Base-by-base conservation (phyloP, 2,888 invertebrate species). In the Ditylenchus weischeri region DNA sequence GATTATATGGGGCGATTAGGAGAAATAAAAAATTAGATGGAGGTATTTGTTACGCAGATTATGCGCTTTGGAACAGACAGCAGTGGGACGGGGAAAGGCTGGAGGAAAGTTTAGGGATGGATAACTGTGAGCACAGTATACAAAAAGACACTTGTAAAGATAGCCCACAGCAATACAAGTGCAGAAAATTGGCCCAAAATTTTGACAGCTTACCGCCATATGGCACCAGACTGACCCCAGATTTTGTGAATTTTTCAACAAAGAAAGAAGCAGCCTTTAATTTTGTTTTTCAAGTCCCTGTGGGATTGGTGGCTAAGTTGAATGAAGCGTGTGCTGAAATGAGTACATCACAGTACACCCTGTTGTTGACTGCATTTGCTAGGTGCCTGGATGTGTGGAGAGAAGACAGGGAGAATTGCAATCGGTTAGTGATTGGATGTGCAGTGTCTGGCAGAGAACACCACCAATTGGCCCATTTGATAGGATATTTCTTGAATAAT, bases 401-500 rank as follows among this genome's bases (percentile, higher is more conserved):
- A 23, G 63, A 36, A 23, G 13, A 62, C 19, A 23, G 21, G 67
- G 68, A 68, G 7, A 23, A 66, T 13, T 67, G 67, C 61, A 54
- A 64, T 2, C 19, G 21, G n/a, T 35, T 77, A 0, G 62, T 78
- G 13, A 64, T 79, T 19, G 78, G 76, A n/a, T 71, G 68, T 61
- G 76, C 79, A 0, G 66, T 72, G 8, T 73, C 79, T 21, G 80
- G 80, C 43, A 71, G 80, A 62, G 74, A 73, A 0, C 43, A 18
- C n/a, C 58, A 58, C 10, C 69, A 76, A 58, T 54, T 66, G 35
- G 54, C 69, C 49, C 49, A 75, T n/a, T 43, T 79, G 0, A 76
- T 80, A 38, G 80, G 80, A 38, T 80, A 79, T 67, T 78, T 78
- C 58, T 72, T 80, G 63, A 80, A 80, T 64, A 78, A 77, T 57